phyloP scores from a whole-genome alignment of 35 echinoderm and acorn worm genomes.

The Chiridota heheva region DNA sequence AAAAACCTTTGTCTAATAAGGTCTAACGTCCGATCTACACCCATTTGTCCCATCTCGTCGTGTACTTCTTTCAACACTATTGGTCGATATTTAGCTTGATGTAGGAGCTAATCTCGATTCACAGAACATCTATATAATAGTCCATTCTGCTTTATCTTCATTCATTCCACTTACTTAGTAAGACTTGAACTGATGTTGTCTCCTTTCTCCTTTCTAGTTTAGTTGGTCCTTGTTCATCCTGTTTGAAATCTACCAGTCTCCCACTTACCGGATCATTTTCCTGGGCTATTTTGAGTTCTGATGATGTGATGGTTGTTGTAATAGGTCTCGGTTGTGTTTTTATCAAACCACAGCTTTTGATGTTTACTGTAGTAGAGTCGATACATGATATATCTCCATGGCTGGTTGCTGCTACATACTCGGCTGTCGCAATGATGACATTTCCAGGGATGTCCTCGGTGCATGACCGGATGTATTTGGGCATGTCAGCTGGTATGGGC shows the following conservation, averaged over 20 bases:
- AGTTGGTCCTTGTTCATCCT: too few species aligned
- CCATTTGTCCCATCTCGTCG: conserved; percentile 59
- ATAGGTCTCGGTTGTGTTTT: neutral
- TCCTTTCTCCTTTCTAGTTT: too few species aligned
- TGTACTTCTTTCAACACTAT: conserved; percentile 39
- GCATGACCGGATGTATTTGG: conserved; percentile 32
- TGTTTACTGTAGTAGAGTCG: neutral
- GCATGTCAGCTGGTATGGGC: conserved; percentile 18
- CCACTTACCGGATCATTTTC: conserved; percentile 17
- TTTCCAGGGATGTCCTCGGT: conserved; percentile 15
- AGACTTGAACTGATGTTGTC: too few species aligned
- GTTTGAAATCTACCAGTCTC: too few species aligned
- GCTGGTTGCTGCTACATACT: neutral
- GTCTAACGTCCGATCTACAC: conserved; percentile 55
- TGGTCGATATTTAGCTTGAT: neutral
- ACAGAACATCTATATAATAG: too few species aligned
- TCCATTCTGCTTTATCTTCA: too few species aligned
- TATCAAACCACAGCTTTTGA: conserved; percentile 5
- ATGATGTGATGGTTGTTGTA: neutral
- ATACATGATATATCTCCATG: neutral
- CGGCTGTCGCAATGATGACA: neutral
- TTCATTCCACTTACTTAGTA: too few species aligned
- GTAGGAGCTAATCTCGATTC: conserved; percentile 12
- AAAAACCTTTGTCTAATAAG: conserved; percentile 55
- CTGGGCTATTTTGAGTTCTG: conserved; percentile 22